phyloP scores from a whole-genome alignment of 2,797 vertebrate genomes.

The Lepidocolaptes lacrymiger region DNA sequence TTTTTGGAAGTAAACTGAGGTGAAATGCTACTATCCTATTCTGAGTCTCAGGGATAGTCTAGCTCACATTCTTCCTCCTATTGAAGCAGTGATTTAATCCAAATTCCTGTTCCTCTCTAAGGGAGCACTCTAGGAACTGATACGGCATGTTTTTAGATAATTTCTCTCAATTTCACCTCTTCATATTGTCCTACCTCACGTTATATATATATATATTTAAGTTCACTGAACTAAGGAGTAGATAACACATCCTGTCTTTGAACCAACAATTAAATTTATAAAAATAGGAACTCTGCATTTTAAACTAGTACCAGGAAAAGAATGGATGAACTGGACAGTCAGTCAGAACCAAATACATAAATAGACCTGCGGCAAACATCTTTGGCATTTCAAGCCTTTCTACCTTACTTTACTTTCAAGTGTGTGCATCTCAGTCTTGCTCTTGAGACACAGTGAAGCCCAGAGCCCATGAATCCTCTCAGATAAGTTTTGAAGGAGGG shows the following conservation, averaged over 20 bases:
- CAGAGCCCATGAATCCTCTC: neutral
- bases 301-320: neutral
- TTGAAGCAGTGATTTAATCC: neutral
- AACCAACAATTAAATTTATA: neutral
- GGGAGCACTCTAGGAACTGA: rapidly evolving
- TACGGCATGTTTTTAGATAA: neutral
- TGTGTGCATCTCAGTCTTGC: neutral
- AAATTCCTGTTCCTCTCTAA: neutral
- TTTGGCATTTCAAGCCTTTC: rapidly evolving
- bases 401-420: neutral
- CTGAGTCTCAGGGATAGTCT: neutral
- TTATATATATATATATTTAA: neutral
- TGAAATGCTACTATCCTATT: neutral
- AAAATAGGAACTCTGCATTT: neutral
- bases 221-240: neutral
- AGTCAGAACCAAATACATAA: neutral
- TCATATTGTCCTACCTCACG: neutral
- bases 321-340: neutral
- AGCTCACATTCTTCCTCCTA: neutral
- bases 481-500: neutral
- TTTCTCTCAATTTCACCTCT: neutral
- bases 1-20: neutral
- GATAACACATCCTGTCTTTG: neutral
- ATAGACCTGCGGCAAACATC: neutral
- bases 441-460: neutral